Evolutionary conservation across 2,113 vertebrate species (phyloP).

Genomic region (Amblyornis subalaris): DNA sequence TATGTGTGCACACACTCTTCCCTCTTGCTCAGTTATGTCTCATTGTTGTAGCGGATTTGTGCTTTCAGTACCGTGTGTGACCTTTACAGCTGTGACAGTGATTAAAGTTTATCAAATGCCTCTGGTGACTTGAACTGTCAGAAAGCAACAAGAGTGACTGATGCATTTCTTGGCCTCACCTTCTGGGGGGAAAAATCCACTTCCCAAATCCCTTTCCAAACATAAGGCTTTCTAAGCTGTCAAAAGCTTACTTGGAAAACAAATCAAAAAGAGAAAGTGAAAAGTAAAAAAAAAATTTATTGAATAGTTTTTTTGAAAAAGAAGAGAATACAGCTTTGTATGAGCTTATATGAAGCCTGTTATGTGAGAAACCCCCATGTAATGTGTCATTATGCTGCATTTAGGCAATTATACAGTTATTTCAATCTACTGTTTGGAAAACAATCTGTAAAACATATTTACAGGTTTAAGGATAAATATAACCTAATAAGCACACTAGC

Average conservation of each 20-base stretch:
- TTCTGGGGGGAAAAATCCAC: not conserved
- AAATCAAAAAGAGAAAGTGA: not conserved
- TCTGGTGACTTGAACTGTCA: conserved; percentile 64
- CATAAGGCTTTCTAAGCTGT: conserved; percentile 5
- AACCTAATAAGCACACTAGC: not conserved
- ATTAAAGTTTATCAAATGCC: conserved; percentile 68
- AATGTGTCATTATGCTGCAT: not conserved
- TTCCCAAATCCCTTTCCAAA: conserved; percentile 20
- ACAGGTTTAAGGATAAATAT: not conserved
- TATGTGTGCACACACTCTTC: fast-evolving
- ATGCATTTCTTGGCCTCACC: conserved; percentile 47
- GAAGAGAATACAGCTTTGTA: not conserved
- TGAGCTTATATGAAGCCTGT: not conserved
- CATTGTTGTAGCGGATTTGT: conserved; percentile 5
- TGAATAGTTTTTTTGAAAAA: not conserved
- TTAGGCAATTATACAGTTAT: not conserved
- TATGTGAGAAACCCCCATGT: not conserved
- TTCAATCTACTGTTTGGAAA: not conserved
- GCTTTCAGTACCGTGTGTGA: conserved; percentile 36
- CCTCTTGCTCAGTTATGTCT: not conserved
- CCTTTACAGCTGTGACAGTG: conserved; percentile 56
- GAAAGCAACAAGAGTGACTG: conserved; percentile 53
- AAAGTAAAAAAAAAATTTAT: not conserved
- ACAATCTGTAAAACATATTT: not conserved
- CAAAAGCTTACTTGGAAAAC: conserved; percentile 27